These are phyloP conservation scores for Hydra vulgaris DNA, from an alignment of 30 jellyfish, hydroid and myxozoan genomes.

Conservation along the genomic window DNA sequence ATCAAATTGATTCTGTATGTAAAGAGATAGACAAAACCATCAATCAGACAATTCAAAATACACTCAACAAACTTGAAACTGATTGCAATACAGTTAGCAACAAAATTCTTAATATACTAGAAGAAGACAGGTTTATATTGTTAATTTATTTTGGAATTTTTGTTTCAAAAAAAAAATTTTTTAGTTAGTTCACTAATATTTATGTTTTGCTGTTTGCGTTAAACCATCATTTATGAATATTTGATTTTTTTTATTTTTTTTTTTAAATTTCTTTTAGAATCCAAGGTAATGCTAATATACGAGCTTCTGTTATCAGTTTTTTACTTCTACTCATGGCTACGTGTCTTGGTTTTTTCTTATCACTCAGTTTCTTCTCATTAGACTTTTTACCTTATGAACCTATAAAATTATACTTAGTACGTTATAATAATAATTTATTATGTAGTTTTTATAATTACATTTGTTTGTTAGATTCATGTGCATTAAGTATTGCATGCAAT, in stretches of 20 bases:
- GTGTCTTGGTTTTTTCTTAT: constrained; percentile 1
- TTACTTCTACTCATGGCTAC: background rate
- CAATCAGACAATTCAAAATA: constrained; percentile 83
- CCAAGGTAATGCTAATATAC: constrained; percentile 29
- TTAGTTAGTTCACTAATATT: no score
- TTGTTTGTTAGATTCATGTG: no score
- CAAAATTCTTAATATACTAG: constrained; percentile 47
- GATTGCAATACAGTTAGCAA: constrained; percentile 60
- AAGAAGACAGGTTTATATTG: constrained; percentile 57
- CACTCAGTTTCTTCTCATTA: constrained; percentile 19
- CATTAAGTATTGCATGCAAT: no score
- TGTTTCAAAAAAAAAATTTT: background rate
- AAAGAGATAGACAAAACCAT: constrained; percentile 84
- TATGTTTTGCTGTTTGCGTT: no score
- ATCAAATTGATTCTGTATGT: constrained; percentile 80
- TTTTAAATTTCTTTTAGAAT: background rate
- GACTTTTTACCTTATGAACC: constrained; percentile 6
- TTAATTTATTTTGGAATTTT: no score
- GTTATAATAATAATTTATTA: no score
- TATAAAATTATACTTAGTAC: constrained; percentile 6
- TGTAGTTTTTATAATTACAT: no score
- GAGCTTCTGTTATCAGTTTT: constrained; percentile 19
- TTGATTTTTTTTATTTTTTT: background rate
- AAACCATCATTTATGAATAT: no score
- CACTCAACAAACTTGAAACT: constrained; percentile 72